Conservation (phyloP, 2,888 invertebrate genomes). For the Acronicta psi region DNA sequence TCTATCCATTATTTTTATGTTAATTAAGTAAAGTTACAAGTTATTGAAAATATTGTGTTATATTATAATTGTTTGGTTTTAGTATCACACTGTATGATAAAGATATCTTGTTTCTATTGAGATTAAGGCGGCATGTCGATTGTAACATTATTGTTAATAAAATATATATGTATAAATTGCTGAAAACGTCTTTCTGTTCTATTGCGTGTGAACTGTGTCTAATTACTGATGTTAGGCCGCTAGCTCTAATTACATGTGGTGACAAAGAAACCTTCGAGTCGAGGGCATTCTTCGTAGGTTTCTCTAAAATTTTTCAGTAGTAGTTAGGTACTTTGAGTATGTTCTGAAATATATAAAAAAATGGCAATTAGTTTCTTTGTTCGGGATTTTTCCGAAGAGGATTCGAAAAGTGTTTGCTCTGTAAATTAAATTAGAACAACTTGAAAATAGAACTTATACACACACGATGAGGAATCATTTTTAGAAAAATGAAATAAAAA, state of each 20-base stretch:
- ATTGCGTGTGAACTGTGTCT: slow-evolving; percentile 5
- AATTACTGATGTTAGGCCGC: slow-evolving; percentile 11
- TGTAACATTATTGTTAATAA: slow-evolving; percentile 88
- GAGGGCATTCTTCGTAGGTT: slow-evolving; percentile 1
- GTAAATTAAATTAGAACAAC: too few relatives aligned
- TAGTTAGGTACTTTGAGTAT: background rate
- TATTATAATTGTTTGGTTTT: slow-evolving; percentile 71
- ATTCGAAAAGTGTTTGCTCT: too few relatives aligned
- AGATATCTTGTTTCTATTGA: slow-evolving; percentile 79
- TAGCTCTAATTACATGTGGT: slow-evolving; percentile 17
- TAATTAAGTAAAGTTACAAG: slow-evolving; percentile 70
- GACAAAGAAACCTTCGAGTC: slow-evolving; percentile 3
- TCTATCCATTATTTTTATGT: slow-evolving; percentile 69
- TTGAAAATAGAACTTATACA: too few relatives aligned
- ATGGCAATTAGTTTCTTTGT: too few relatives aligned
- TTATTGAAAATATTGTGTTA: slow-evolving; percentile 73
- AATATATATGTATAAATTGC: slow-evolving; percentile 88
- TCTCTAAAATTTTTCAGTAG: too few relatives aligned
- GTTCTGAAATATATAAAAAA: too few relatives aligned
- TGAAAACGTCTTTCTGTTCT: slow-evolving; percentile 66
- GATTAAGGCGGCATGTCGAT: slow-evolving; percentile 85
- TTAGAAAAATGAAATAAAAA: too few relatives aligned
- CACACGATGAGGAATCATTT: too few relatives aligned
- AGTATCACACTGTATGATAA: slow-evolving; percentile 79
- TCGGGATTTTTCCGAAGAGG: too few relatives aligned